These are phyloP conservation scores for Oceanites oceanicus DNA, from an alignment of 2,113 vertebrate species.

Conservation along the genomic window DNA sequence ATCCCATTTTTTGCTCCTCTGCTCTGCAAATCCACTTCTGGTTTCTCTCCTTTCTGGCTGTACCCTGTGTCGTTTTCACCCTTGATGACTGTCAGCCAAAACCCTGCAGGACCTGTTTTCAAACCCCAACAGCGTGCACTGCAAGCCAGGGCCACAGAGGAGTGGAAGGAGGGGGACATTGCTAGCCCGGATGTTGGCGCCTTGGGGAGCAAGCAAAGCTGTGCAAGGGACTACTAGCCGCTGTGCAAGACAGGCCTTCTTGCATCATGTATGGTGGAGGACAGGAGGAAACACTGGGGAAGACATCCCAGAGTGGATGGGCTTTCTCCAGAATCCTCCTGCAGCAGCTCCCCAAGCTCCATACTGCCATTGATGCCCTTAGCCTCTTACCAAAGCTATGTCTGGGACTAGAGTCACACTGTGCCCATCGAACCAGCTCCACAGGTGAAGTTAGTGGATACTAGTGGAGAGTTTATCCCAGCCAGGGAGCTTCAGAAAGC, in stretches of 20 bases:
- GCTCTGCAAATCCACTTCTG: neutral
- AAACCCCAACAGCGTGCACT: neutral
- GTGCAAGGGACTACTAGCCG: neutral
- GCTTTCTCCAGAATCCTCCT: neutral
- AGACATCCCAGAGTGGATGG: neutral
- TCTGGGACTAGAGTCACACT: fast-evolving
- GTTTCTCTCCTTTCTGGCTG: neutral
- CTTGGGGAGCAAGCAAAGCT: neutral
- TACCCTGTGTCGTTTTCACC: neutral
- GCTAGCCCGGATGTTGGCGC: neutral
- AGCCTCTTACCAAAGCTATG: neutral
- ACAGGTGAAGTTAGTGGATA: neutral
- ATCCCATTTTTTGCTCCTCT: neutral
- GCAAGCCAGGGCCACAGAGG: neutral
- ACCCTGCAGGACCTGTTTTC: neutral
- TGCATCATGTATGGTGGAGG: neutral
- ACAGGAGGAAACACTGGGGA: neutral
- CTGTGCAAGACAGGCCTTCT: neutral
- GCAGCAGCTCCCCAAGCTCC: neutral
- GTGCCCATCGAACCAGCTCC: neutral
- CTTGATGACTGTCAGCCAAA: neutral
- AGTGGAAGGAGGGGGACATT: neutral
- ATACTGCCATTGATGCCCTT: fast-evolving
- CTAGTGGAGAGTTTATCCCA: neutral
- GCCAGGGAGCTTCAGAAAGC: neutral